These are phyloP conservation scores for Todiramphus saurophagus DNA, from an alignment of 2,113 vertebrate species.

Conservation along the genomic window DNA sequence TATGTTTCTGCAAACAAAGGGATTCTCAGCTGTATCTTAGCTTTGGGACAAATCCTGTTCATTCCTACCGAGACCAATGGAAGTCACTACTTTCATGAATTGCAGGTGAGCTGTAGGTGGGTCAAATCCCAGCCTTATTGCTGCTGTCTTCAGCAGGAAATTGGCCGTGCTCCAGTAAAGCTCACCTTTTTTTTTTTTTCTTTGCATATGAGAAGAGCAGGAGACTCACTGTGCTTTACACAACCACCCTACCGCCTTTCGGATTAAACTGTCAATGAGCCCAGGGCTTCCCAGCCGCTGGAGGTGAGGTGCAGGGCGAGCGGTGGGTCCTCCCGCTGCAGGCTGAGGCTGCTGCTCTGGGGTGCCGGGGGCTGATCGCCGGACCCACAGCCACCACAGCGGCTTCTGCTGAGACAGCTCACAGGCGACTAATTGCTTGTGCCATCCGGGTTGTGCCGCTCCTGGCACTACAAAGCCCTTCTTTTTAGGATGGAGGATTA, in stretches of 20 bases:
- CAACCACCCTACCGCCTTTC: neutral
- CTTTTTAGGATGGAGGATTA: rapidly evolving
- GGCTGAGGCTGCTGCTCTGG: rapidly evolving
- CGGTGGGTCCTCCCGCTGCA: neutral
- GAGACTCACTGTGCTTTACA: neutral
- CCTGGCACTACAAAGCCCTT: neutral
- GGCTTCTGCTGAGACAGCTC: neutral
- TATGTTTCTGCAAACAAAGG: neutral
- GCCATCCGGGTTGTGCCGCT: rapidly evolving
- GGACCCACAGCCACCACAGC: rapidly evolving
- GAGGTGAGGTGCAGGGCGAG: neutral
- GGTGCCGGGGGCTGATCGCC: rapidly evolving
- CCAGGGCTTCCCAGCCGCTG: neutral
- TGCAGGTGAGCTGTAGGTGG: neutral
- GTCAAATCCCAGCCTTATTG: neutral
- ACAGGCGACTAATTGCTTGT: rapidly evolving
- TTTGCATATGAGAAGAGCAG: neutral
- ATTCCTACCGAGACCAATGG: neutral
- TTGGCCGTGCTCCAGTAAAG: neutral
- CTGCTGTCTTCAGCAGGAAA: neutral
- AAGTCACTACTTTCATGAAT: neutral
- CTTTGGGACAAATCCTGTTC: neutral
- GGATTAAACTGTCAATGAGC: neutral
- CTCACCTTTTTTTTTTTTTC: neutral
- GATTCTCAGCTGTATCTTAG: neutral